Evolutionary conservation across 2,888 invertebrate genomes (phyloP).

Genomic region (Torymus texanus): DNA sequence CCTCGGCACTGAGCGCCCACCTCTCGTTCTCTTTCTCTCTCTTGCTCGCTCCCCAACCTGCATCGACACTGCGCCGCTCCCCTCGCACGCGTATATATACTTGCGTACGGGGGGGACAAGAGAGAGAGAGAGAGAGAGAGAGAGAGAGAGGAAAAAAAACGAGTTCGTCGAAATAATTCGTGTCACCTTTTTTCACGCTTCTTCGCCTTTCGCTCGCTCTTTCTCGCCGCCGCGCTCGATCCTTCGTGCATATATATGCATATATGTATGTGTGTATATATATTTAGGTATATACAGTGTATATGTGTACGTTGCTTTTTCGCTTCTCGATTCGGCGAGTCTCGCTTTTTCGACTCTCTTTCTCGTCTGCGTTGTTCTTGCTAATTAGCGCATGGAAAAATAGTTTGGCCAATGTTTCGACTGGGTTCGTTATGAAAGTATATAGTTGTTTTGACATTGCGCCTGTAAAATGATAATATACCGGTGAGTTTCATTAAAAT

Average conservation of each 20-base stretch:
- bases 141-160: no score
- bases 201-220: slow-evolving; percentile 1
- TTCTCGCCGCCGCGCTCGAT: not conserved
- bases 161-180: slow-evolving; percentile 26
- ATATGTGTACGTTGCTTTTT: no score
- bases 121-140: no score
- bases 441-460: no score
- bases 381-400: not conserved
- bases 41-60: not conserved
- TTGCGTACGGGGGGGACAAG: no score
- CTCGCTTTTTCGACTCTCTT: not conserved
- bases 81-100: not conserved
- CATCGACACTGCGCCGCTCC: slow-evolving; percentile 18
- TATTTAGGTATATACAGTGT: no score
- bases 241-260: not conserved
- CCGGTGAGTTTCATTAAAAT: no score
- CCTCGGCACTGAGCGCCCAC: slow-evolving; percentile 17
- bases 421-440: no score
- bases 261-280: no score
- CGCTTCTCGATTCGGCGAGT: no score
- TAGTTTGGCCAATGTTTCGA: no score
- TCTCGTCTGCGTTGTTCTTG: not conserved
- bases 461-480: no score
- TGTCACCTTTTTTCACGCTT: slow-evolving; percentile 36
- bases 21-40: not conserved